Percentiles rank a stretch among this genome's conserved stretches.
Conservation (phyloP, 1,140 invertebrate species). For the Callitettix versicolor region DNA sequence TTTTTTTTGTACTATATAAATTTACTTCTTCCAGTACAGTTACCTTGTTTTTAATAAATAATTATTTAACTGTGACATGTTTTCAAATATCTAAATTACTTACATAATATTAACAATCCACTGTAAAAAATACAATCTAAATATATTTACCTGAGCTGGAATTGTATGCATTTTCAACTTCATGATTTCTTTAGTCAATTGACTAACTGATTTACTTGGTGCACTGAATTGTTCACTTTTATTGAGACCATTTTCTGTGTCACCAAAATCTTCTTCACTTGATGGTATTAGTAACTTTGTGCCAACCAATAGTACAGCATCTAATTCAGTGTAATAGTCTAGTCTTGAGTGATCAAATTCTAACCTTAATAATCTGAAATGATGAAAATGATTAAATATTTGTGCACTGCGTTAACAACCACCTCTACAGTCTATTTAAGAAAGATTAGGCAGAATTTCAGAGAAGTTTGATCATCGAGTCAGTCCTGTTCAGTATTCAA, state of each 20-base stretch:
- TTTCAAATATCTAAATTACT: no score
- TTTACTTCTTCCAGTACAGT: no score
- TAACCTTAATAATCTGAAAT: constrained; percentile 46
- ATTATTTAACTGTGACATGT: no score
- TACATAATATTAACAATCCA: no score
- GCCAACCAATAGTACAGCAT: constrained; percentile 68
- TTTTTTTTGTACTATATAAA: no score
- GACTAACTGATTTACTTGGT: neutral
- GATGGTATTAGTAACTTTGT: constrained; percentile 26
- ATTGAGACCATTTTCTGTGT: constrained; percentile 5
- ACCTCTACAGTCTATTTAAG: neutral
- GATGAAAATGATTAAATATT: no score
- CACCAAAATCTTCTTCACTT: neutral
- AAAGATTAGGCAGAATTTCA: no score
- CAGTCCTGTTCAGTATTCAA: no score
- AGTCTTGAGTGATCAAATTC: constrained; percentile 74
- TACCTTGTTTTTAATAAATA: no score
- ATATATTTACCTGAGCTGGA: constrained; percentile 16
- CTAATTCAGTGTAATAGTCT: constrained; percentile 80
- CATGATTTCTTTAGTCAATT: constrained; percentile 17
- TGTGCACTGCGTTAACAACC: neutral
- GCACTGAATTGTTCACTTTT: neutral
- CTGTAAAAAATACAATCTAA: no score
- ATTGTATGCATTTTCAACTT: constrained; percentile 21
- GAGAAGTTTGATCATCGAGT: no score